Evolutionary conservation across 2,113 vertebrate species (phyloP).

Genomic region (Oriolus oriolus): DNA sequence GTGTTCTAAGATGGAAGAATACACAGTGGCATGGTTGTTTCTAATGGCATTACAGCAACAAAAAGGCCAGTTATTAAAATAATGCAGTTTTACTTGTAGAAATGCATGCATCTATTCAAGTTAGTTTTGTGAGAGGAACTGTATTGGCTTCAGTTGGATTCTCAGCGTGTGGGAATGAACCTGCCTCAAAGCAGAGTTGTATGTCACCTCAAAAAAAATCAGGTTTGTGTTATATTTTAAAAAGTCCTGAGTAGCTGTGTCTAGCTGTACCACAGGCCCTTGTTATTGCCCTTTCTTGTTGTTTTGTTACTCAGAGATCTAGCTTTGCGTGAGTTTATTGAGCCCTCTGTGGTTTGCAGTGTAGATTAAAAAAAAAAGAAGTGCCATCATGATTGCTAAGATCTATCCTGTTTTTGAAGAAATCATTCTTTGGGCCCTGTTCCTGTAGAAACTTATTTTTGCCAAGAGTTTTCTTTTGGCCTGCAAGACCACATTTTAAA

Average conservation of each 20-base stretch:
- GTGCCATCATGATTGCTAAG: not conserved
- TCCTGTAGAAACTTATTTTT: conserved; percentile 50
- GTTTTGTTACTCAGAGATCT: not conserved
- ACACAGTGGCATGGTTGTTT: not conserved
- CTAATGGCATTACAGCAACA: not conserved
- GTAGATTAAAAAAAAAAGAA: not conserved
- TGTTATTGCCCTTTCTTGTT: not conserved
- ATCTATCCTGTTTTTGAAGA: conserved; percentile 50
- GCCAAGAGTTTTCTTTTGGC: conserved; percentile 44
- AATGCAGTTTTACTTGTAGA: not conserved
- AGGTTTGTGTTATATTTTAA: not conserved
- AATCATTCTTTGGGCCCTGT: conserved; percentile 40
- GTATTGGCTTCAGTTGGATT: not conserved
- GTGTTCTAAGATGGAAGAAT: not conserved
- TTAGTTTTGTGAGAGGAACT: not conserved
- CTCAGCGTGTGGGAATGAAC: not conserved
- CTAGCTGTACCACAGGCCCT: not conserved
- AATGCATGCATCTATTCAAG: not conserved
- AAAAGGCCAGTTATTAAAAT: not conserved
- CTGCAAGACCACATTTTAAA: conserved; percentile 6
- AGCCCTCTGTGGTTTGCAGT: not conserved
- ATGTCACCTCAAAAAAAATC: not conserved
- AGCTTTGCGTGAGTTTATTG: not conserved
- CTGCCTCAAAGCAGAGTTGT: not conserved
- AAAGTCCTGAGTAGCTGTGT: not conserved